Base-by-base conservation (phyloP, 2,797 vertebrate species). In the Lacerta bilineata region DNA sequence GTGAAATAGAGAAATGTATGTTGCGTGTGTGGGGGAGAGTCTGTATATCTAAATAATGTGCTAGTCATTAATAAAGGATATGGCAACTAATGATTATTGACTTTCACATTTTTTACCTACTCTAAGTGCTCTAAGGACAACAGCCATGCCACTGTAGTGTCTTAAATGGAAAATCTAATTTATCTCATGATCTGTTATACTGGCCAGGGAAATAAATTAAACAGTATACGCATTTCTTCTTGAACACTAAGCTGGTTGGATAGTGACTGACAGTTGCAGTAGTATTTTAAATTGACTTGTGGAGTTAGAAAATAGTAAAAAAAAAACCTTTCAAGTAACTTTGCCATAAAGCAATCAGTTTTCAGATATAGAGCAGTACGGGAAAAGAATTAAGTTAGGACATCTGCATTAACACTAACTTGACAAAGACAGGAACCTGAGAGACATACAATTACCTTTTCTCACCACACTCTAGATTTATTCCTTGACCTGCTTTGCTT, bases 131-230 rank as follows among this genome's bases (percentile, higher is more conserved):
- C 88, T 88, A 92, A 90, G 69, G 55, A 90, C 85, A 91, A 92
- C 85, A 91, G 87, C 90, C 94, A 93, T 95, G 90, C 93, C 91
- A 92, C 66, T 94, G n/a, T 85, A 88, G 88, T 85, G 87, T 83
- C 87, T 90, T 88, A 95, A 92, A 72, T 90, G 55, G 46, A 93
- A 94, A 95, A 93, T 90, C 82, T 90, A 86, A 95, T 95, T 91
- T 94, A 69, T 93, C 61, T 89, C 83, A 74, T 0, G 0, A 77
- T 88, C 80, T 93, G 74, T 85, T 88, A 76, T 33, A 87, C 74
- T 86, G 69, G 83, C 80, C 88, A 77, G 91, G 91, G 46, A 72
- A 92, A 86, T 90, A 91, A 92, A 90, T 77, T 82, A 88, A 33
- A 59, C 69, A 91, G 50, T 91, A 27, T 55, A 74, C 87, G 13